Percentiles rank a stretch among this genome's conserved stretches.
These are phyloP conservation scores for Crotalus tigris DNA, from an alignment of 2,113 vertebrate species.

Conservation along the genomic window DNA sequence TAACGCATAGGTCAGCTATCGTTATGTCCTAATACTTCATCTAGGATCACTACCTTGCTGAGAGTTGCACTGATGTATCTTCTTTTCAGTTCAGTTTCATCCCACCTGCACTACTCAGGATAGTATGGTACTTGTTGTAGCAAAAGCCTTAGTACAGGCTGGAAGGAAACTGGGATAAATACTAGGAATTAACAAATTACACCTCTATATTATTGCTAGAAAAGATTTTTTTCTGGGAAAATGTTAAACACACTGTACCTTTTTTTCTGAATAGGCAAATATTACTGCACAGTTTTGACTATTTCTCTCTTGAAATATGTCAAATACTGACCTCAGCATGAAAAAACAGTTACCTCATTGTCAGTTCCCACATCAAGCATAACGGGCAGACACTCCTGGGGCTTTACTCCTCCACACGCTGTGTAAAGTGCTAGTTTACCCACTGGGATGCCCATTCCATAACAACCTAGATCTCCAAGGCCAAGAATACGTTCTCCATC, in stretches of 20 bases:
- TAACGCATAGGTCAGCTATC: neutral
- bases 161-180: neutral
- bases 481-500: conserved; percentile 97
- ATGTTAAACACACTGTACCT: neutral
- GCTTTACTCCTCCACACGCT: conserved; percentile 89
- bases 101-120: neutral
- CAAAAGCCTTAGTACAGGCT: neutral
- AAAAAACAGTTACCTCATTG: conserved; percentile 81
- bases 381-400: conserved; percentile 89
- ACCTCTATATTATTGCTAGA: neutral
- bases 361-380: conserved; percentile 95
- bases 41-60: too few species aligned
- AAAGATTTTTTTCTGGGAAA: neutral
- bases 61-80: neutral
- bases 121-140: neutral
- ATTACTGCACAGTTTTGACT: neutral
- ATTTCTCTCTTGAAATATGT: neutral
- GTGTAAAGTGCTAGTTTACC: conserved; percentile 97
- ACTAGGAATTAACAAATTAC: neutral
- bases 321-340: neutral
- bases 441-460: conserved; percentile 97
- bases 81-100: neutral
- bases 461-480: conserved; percentile 92
- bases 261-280: conserved; percentile 2
- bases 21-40: neutral